phyloP scores from a whole-genome alignment of 2,113 vertebrate species.

The Zosterops lateralis region DNA sequence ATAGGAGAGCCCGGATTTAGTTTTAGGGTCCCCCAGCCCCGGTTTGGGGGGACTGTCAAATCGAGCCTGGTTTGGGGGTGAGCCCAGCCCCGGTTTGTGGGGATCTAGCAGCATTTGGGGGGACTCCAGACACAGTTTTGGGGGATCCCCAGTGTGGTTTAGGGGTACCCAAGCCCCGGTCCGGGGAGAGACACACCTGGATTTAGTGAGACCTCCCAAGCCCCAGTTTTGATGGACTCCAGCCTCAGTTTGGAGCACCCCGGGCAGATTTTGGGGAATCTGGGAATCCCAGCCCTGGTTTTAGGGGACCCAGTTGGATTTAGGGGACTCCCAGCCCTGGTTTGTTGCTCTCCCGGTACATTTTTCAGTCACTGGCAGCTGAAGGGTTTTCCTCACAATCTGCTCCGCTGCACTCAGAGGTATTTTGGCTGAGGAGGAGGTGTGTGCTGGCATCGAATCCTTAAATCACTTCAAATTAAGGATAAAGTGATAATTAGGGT shows the following conservation, averaged over 20 bases:
- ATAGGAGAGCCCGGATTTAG: no score
- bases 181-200: not conserved
- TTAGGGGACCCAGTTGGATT: not conserved
- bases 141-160: no score
- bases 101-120: not conserved
- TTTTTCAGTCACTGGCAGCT: fast-evolving
- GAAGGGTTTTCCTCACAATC: not conserved
- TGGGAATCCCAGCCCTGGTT: not conserved
- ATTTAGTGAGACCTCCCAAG: fast-evolving
- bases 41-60: not conserved
- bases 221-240: no score
- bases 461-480: not conserved
- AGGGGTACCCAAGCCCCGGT: fast-evolving
- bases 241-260: not conserved
- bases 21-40: no score
- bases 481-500: not conserved
- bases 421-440: not conserved
- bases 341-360: not conserved
- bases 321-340: fast-evolving
- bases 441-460: not conserved
- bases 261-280: no score
- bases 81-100: not conserved
- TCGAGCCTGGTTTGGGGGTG: not conserved
- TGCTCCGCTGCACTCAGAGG: fast-evolving
- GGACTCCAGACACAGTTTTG: not conserved